These are phyloP conservation scores for Pseudorectes ferrugineus DNA, from an alignment of 2,113 vertebrate genomes.

Conservation along the genomic window DNA sequence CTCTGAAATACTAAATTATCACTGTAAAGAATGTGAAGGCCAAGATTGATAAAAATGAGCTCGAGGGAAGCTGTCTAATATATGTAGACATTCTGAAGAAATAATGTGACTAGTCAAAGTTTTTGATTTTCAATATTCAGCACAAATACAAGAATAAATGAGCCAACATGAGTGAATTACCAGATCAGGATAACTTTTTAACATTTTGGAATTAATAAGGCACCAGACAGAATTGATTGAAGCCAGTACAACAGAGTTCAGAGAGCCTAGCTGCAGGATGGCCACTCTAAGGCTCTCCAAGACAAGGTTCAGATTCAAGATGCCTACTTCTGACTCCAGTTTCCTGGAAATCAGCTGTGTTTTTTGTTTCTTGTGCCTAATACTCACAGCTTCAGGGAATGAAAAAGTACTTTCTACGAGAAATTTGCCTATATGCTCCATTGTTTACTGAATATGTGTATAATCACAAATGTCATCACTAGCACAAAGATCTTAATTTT, in stretches of 20 bases:
- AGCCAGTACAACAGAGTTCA: not conserved
- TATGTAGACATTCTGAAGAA: not conserved
- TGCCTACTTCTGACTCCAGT: not conserved
- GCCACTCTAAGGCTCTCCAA: not conserved
- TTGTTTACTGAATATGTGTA: not conserved
- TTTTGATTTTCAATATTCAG: not conserved
- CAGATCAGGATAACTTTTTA: not conserved
- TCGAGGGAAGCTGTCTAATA: not conserved
- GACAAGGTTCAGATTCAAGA: not conserved
- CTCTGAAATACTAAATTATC: not conserved
- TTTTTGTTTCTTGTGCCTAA: not conserved
- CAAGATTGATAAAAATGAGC: not conserved
- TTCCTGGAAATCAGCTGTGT: not conserved
- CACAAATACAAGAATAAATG: not conserved
- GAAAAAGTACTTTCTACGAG: not conserved
- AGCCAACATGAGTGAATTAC: not conserved
- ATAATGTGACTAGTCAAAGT: not conserved
- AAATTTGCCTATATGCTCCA: not conserved
- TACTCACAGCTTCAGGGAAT: not conserved
- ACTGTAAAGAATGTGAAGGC: not conserved
- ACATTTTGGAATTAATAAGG: not conserved
- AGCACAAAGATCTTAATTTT: not conserved
- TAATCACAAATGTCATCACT: not conserved
- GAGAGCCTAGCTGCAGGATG: not conserved
- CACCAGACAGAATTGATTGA: not conserved